A percentile compares a stretch with the other conserved stretches of the same genome.
Evolutionary conservation across 2,888 invertebrate species (phyloP).

Genomic region (Netelia fuscicornis): DNA sequence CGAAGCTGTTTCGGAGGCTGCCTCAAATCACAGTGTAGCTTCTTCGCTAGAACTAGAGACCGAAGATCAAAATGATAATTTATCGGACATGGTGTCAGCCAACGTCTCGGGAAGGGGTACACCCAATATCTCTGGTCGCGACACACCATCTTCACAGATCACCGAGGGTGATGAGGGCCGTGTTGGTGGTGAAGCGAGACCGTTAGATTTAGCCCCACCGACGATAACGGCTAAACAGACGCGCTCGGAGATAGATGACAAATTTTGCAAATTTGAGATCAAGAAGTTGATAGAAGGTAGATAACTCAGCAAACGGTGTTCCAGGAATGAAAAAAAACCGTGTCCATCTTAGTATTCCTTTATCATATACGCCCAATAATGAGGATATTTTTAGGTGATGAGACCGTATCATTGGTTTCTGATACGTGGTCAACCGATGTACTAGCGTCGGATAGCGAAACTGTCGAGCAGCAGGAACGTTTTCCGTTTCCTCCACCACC

Average conservation of each 20-base stretch:
- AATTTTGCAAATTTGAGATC: constrained; percentile 99
- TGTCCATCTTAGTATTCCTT: constrained; percentile 31
- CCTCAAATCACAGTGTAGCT: constrained; percentile 97
- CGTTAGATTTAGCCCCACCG: constrained; percentile 82
- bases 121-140: constrained; percentile 97
- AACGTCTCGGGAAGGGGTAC: constrained; percentile 97
- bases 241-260: constrained; percentile 98
- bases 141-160: constrained; percentile 97
- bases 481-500: constrained; percentile 77
- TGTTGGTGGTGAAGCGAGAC: constrained; percentile 81
- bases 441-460: constrained; percentile 97
- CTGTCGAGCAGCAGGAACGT: constrained; percentile 92
- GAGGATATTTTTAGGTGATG: constrained; percentile 88
- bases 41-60: constrained; percentile 95
- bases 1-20: constrained; percentile 97
- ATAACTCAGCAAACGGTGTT: neutral
- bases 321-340: constrained; percentile 7
- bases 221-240: constrained; percentile 88
- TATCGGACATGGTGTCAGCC: constrained; percentile 98
- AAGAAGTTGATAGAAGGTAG: constrained; percentile 88
- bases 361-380: constrained; percentile 54
- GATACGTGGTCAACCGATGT: constrained; percentile 99
- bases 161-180: constrained; percentile 90
- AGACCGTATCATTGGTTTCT: constrained; percentile 98
- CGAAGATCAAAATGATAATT: constrained; percentile 96